Base-by-base conservation (phyloP, 2,888 invertebrate genomes). In the Leptarthrus brevirostris region DNA sequence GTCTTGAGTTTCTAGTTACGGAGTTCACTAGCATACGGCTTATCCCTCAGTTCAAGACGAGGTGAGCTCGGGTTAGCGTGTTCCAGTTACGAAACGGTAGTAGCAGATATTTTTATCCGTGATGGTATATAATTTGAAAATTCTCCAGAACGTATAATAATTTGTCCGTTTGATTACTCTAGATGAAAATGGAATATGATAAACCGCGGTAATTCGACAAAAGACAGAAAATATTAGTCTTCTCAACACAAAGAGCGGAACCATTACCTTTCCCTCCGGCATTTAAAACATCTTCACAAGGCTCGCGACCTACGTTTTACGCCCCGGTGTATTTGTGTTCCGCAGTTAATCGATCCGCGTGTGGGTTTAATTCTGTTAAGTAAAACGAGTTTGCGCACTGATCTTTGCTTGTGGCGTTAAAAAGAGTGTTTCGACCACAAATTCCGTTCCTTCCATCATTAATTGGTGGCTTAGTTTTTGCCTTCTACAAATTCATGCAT, bases 311-410 rank as follows among this genome's bases (percentile, higher is more conserved):
- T 18, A 20, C 49, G 49, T 49, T 52, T 24, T 47, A 22, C 26
- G 24, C 40, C 24, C 26, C 16, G 24, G 64, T 44, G 22, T 52
- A 20, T 20, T 47, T 20, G 49, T 69, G 69, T 18, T 18, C 69
- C 44, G 36, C 12, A 61, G 58, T 18, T 66, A 66, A 66, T 52
- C 69, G 52, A 12, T 52, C 20, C 69, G 69, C 69, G 69, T 69
- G 69, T 69, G 69, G 69, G 52, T 69, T 52, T 34, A 69, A 52
- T 52, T 69, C 69, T 52, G 52, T 52, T 69, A 34, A 69, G 69
- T 22, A 34, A 69, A 69, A 69, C 69, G 69, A 52, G 69, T 69
- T 69, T 69, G 69, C 69, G 69, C 69, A 69, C 34, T 49, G 52
- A 16, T 69, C 52, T 30, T 18, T 10, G 64, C 22, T 66, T 34